Conservation (phyloP, 2,113 vertebrate genomes). For the Boulengeromyrus knoepffleri region DNA sequence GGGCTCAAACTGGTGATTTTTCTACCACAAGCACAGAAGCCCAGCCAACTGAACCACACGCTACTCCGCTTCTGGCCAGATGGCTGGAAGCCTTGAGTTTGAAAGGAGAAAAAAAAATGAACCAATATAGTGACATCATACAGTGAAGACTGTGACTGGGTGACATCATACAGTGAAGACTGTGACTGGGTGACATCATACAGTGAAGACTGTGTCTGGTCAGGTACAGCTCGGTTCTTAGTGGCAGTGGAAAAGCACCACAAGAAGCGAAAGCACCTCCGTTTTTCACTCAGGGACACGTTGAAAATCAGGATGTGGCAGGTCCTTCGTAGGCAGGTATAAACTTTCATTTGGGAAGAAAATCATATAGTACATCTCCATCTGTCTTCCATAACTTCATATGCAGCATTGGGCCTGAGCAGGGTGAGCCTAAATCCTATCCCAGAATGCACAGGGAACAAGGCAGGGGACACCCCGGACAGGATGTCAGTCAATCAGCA, state of each 20-base stretch:
- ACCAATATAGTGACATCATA: neutral
- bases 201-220: neutral
- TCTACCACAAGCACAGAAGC: neutral
- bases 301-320: neutral
- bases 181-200: too few relatives aligned
- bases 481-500: neutral
- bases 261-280: neutral
- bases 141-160: too few relatives aligned
- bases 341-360: neutral
- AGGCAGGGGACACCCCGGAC: neutral
- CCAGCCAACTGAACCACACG: neutral
- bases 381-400: neutral
- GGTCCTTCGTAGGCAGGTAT: neutral
- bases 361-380: neutral
- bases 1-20: too few relatives aligned
- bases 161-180: neutral
- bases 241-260: neutral
- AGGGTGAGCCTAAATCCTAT: neutral
- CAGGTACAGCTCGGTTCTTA: neutral
- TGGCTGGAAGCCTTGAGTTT: neutral
- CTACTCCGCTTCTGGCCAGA: neutral
- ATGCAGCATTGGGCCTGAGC: neutral
- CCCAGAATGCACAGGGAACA: neutral
- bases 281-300: neutral
- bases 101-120: neutral